Evolutionary conservation across 2,888 invertebrate genomes (phyloP), one percentile per base, ranked within the genome.

Genomic region (Rambutsinella grinnellia): DNA sequence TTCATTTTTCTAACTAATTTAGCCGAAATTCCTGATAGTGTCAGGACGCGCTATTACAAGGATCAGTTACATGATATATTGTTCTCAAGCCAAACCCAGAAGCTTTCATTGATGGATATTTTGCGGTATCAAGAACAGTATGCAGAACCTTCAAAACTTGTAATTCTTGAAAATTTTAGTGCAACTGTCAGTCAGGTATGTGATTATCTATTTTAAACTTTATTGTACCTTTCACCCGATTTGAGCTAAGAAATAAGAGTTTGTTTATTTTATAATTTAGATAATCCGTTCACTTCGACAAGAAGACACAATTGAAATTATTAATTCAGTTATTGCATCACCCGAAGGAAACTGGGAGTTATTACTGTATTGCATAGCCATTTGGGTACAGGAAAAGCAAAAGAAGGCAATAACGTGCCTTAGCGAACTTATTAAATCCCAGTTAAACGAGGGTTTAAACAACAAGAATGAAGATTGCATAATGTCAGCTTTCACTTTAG

Each of bases 81-180:
- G 10, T 24, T 49, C 13, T 24, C 36, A 56, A 47, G n/a, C n/a
- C n/a, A n/a, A n/a, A n/a, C n/a, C n/a, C n/a, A 71, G 56, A 6
- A 23, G 53, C 1, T 53, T 76, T 46, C 56, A 21, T 8, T 13
- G n/a, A 15, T 24, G 8, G 69, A 80, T 53, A 63, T 79, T 8
- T n/a, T 83, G 10, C 79, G 76, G 23, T 67, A 75, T 47, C 83
- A 83, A 70, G 83, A 83, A 54, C 61, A 53, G 49, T 78, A 77
- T 49, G 76, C 79, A 1, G 63, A 69, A 23, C 58, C 75, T 8
- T 27, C 44, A 2, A 58, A 46, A 21, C 6, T 54, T 15, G 63
- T 61, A 23, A 27, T 63, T 24, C 24, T 24, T 8, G 70, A 66
- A 53, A 47, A 19, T 1, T 36, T 36, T 15, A 23, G 23, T 27